Conservation (phyloP, 2,113 vertebrate species). For the Brienomyrus brachyistius region DNA sequence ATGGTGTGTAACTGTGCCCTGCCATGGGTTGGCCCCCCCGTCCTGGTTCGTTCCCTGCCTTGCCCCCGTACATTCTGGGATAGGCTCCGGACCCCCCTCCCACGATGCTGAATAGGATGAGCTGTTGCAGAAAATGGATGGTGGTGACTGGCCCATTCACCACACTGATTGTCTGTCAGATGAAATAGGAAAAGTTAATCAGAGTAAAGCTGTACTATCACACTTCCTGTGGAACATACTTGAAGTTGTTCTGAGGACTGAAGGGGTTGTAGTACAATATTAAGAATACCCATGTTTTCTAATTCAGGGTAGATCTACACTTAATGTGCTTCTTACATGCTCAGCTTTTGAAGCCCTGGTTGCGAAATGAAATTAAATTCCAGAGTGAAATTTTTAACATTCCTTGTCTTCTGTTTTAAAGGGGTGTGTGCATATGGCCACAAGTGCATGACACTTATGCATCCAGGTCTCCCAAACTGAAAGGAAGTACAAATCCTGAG, state of each 20-base stretch:
- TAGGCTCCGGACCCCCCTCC: too few species aligned
- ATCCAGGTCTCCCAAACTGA: not conserved
- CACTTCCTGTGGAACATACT: too few species aligned
- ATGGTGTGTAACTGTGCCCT: not conserved
- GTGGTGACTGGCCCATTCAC: not conserved
- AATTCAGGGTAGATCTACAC: not conserved
- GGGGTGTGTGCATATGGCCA: not conserved
- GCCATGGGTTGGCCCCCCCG: not conserved
- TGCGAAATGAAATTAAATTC: not conserved
- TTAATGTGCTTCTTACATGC: not conserved
- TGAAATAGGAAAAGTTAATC: not conserved
- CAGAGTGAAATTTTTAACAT: not conserved
- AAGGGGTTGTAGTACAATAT: not conserved
- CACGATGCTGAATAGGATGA: not conserved
- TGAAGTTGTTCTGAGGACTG: too few species aligned
- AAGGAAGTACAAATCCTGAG: not conserved
- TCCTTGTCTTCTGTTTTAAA: not conserved
- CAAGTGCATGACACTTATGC: not conserved
- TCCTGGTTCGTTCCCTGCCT: not conserved
- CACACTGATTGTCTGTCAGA: not conserved
- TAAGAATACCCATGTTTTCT: not conserved
- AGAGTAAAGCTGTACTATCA: not conserved
- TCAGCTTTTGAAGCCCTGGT: not conserved
- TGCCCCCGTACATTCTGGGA: too few species aligned
- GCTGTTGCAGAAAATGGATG: not conserved